A percentile compares a stretch with the other conserved stretches of the same genome.
Conservation (phyloP, 2,888 invertebrate genomes). For the Tachystola acroxantha region DNA sequence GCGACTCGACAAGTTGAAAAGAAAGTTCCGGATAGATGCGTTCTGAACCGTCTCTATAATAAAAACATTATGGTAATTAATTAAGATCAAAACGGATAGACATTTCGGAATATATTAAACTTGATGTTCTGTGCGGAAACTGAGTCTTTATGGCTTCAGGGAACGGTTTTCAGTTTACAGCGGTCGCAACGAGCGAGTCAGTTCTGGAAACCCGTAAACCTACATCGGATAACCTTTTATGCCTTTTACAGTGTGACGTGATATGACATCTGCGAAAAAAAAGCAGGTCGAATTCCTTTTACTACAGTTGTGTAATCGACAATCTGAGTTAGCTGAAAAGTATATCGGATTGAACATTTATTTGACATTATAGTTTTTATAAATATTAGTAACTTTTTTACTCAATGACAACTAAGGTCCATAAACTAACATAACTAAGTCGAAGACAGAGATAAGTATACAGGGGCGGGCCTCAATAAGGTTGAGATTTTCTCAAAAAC, state of each 20-base stretch:
- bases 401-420: too few species aligned
- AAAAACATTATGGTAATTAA: conserved; percentile 20
- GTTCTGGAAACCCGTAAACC: conserved; percentile 66
- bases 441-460: too few species aligned
- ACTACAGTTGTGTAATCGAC: background rate
- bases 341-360: too few species aligned
- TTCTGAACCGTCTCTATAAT: conserved; percentile 8
- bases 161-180: conserved; percentile 30
- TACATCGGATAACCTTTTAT: conserved; percentile 37
- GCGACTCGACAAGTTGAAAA: background rate
- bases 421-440: too few species aligned
- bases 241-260: conserved; percentile 21
- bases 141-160: conserved; percentile 41
- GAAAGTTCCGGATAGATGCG: background rate
- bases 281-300: background rate
- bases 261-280: too few species aligned
- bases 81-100: conserved; percentile 23
- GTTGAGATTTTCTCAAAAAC: too few species aligned
- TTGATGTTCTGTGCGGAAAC: conserved; percentile 30
- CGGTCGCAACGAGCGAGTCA: conserved; percentile 19
- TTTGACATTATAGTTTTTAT: too few species aligned
- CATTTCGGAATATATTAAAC: conserved; percentile 20
- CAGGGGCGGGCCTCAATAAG: too few species aligned
- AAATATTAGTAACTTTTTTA: too few species aligned
- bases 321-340: too few species aligned